Percentiles rank a stretch among this genome's conserved stretches.
phyloP scores from a whole-genome alignment of 2,888 invertebrate species.

The Drosophila recens region DNA sequence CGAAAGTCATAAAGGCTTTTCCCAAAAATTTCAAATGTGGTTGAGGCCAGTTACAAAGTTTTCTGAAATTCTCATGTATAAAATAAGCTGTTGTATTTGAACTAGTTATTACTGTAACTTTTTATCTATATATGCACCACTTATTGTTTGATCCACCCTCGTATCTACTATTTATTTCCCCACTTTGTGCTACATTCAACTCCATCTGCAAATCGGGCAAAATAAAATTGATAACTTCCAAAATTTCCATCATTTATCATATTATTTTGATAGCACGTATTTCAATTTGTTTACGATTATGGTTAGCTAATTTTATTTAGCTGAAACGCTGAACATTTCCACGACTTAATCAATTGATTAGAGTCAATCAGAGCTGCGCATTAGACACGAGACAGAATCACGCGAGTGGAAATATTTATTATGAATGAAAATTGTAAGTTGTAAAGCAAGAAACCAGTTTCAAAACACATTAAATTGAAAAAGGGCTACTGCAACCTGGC shows the following conservation, averaged over 20 bases:
- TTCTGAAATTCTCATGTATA: not conserved
- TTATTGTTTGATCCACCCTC: not conserved
- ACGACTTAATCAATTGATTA: conserved; percentile 47
- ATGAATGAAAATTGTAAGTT: conserved; percentile 44
- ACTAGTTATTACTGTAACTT: not conserved
- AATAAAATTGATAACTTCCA: conserved; percentile 36
- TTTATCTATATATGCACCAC: not conserved
- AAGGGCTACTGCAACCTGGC: conserved; percentile 13
- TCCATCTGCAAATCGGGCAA: conserved; percentile 9
- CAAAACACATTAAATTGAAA: conserved; percentile 1
- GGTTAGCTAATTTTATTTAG: conserved; percentile 33
- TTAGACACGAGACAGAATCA: conserved; percentile 45
- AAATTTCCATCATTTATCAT: conserved; percentile 50
- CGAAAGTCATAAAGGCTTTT: conserved; percentile 5
- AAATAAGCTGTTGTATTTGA: not conserved
- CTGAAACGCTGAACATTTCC: conserved; percentile 41
- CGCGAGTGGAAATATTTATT: conserved; percentile 28
- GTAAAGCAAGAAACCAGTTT: conserved; percentile 33
- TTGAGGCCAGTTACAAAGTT: not conserved
- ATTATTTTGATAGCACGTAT: conserved; percentile 30
- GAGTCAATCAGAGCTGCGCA: conserved; percentile 41
- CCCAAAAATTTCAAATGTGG: not conserved
- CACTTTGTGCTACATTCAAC: conserved; percentile 11
- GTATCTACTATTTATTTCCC: conserved; percentile 1
- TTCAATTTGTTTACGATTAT: conserved; percentile 39